Base-by-base conservation (phyloP, 2,113 vertebrate genomes). In the Pongo abelii region DNA sequence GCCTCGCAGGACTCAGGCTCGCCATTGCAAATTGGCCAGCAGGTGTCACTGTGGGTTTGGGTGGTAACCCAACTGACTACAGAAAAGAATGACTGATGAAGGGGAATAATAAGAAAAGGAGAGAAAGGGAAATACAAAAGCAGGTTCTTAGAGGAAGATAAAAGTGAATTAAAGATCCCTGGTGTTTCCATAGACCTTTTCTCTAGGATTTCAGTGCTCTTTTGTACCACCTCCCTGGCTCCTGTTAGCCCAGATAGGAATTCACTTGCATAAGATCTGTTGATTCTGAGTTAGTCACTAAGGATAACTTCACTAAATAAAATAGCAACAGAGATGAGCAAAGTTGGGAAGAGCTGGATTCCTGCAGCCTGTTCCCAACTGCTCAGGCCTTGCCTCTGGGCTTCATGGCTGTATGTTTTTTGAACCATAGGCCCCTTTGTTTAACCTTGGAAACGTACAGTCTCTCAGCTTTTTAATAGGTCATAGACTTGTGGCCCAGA, bases 1-100 rank as follows among this genome's bases (percentile, higher is more conserved):
- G 43, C 91, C 91, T 57, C 61, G 50, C 91, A 64, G 80, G 67
- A 89, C 80, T 79, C 2, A 7, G 23, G 17, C 78, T 17, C 1
- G 38, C n/a, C 72, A 43, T 70, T 94, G 74, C 55, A 52, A 25
- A 89, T 55, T 72, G 96, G 75, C 96, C 97, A 97, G 97, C 92
- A 98, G 97, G 92, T 97, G 98, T 98, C 98, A 97, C 96, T 98
- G 96, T 98, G 98, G 94, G 97, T 97, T 97, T 96, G 96, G 84
- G n/a, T 97, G 96, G 96, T 86, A 91, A 96, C 81, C 61, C 92
- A 95, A 80, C 0, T 91, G 89, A 57, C 72, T 84, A 40, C 3
- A 89, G 69, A 50, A 85, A 95, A 89, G 81, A 94, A 52, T 84
- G 70, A 72, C 50, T 92, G 81, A 75, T 78, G 67, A 52, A 23